Evolutionary conservation across 2,113 vertebrate genomes (phyloP), one percentile per base, ranked within the genome.

Genomic region (Dunckerocampus dactyliophorus): DNA sequence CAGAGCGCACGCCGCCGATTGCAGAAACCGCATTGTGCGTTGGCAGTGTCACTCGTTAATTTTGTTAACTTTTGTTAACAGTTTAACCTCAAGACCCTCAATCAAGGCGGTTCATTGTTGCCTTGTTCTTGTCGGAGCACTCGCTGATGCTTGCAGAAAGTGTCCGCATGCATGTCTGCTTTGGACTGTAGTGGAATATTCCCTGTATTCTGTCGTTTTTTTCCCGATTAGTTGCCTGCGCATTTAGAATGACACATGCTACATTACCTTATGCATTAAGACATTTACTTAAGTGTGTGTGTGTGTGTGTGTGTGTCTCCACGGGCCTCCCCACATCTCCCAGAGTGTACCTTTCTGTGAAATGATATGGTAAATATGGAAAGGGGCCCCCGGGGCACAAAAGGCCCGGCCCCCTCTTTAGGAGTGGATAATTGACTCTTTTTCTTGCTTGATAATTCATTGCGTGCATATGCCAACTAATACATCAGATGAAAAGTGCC

Each of bases 401-500:
- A 89, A 92, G 94, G 92, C 91, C 88, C 88, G 90, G 89, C 92
- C 93, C 92, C 93, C 93, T 93, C 94, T 95, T 95, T 92, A 95
- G 92, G 91, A 95, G 93, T 94, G 93, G 94, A 95, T 98, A 97
- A 98, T 98, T 97, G 96, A 98, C 95, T 98, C 85, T 82, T 85
- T 89, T 87, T 74, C 73, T 93, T 95, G 59, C 92, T 93, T 94
- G 95, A 94, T 98, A 98, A 98, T 98, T 97, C 95, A 98, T 99
- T 92, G 94, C 94, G 97, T 98, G 96, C 96, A 98, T 98, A 98
- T 97, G 92, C 93, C 89, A 89, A 87, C 93, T 95, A 95, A 96
- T 96, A 93, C 94, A 95, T 95, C 94, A 91, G 89, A 89, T 89
- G 91, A 90, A 84, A 92, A 92, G 88, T 85, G 89, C 83, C 82